Conservation (phyloP, 2,113 vertebrate species). For the Callocephalon fimbriatum region DNA sequence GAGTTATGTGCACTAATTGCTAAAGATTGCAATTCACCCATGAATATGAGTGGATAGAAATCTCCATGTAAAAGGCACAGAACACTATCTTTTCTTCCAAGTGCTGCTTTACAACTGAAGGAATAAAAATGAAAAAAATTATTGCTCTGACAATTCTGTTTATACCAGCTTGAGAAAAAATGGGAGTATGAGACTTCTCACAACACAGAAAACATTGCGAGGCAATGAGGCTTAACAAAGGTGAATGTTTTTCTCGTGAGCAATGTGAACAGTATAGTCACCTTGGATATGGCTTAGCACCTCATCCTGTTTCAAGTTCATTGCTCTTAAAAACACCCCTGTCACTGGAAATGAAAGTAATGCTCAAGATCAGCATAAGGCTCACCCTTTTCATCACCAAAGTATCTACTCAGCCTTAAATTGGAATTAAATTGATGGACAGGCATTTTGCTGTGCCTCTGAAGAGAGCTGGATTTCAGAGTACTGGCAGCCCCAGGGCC, state of each 20-base stretch:
- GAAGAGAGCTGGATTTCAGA: neutral
- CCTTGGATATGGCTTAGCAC: neutral
- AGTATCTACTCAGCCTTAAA: neutral
- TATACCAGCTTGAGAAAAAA: neutral
- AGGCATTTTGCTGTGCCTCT: neutral
- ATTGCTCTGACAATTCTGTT: neutral
- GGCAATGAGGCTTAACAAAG: neutral
- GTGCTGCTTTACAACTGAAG: neutral
- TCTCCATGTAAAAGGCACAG: neutral
- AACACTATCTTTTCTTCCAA: neutral
- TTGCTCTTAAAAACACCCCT: neutral
- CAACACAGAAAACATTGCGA: neutral
- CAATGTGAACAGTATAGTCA: neutral
- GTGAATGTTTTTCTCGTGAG: neutral
- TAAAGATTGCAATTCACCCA: accelerated
- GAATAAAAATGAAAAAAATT: neutral
- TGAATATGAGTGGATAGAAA: neutral
- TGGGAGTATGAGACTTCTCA: neutral
- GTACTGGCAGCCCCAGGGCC: neutral
- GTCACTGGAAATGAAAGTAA: neutral
- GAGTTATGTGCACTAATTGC: neutral
- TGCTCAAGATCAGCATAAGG: neutral
- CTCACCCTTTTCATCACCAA: neutral
- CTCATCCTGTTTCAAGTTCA: neutral
- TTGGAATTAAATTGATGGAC: neutral